Percentiles rank a stretch among this genome's conserved stretches.
These are phyloP conservation scores for Salpingus planirostris DNA, from an alignment of 2,888 invertebrate species.

Conservation along the genomic window DNA sequence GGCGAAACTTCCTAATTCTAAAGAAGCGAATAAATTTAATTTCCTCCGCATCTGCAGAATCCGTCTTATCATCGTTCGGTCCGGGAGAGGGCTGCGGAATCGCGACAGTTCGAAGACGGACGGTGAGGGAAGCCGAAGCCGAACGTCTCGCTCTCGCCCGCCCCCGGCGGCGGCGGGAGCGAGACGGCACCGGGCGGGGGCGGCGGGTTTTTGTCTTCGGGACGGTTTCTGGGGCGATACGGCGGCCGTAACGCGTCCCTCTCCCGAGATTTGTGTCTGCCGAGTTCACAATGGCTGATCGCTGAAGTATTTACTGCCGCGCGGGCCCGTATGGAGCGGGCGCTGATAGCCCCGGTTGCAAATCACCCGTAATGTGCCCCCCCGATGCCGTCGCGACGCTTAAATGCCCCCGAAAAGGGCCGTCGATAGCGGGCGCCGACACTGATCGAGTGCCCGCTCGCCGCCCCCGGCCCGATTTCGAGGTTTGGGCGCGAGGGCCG, in stretches of 20 bases:
- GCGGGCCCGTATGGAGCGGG: constrained; percentile 34
- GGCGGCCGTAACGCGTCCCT: constrained; percentile 29
- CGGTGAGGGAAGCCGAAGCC: constrained; percentile 25
- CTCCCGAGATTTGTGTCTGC: constrained; percentile 39
- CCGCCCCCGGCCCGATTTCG: too few species aligned
- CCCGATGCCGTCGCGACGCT: not conserved
- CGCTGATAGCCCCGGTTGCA: constrained; percentile 33
- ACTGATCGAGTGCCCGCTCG: too few species aligned
- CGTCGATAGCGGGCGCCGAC: too few species aligned
- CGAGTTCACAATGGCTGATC: constrained; percentile 41
- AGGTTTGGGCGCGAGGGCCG: too few species aligned
- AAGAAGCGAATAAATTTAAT: constrained; percentile 36
- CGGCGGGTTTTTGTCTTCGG: constrained; percentile 8
- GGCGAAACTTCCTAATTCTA: constrained; percentile 24
- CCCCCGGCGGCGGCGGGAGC: constrained; percentile 11
- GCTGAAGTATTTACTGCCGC: constrained; percentile 40
- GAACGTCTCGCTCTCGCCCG: constrained; percentile 1
- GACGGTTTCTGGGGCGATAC: constrained; percentile 22
- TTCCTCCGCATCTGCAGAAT: constrained; percentile 32
- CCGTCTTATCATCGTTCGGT: constrained; percentile 34
- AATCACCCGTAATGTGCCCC: constrained; percentile 28
- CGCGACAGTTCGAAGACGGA: constrained; percentile 35
- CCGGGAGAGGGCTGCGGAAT: constrained; percentile 25
- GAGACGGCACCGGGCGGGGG: constrained; percentile 1
- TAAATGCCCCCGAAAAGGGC: not conserved